These are phyloP conservation scores for Zaprionus camerounensis DNA, from an alignment of 1,140 invertebrate genomes.

Conservation along the genomic window DNA sequence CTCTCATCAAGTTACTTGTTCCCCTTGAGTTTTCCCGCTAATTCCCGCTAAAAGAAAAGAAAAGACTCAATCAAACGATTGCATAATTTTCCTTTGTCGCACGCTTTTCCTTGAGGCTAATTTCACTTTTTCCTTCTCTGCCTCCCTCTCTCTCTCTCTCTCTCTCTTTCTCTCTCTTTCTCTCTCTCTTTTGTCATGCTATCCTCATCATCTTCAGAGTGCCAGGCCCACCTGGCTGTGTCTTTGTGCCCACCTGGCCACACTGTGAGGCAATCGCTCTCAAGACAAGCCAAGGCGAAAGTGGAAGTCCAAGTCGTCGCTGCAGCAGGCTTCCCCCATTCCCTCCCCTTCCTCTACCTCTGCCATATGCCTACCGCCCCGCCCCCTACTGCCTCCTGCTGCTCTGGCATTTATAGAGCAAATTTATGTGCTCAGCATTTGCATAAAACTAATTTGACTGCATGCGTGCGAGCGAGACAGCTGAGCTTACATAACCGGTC, in stretches of 20 bases:
- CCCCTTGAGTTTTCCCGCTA: background rate
- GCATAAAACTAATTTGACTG: conserved; percentile 76
- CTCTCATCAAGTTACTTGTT: background rate
- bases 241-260: conserved; percentile 36
- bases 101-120: background rate
- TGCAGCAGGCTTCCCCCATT: conserved; percentile 28
- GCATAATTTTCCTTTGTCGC: conserved; percentile 28
- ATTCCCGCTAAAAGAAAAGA: background rate
- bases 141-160: background rate
- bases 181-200: background rate
- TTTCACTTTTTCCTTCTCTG: background rate
- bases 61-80: conserved; percentile 1
- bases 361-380: background rate
- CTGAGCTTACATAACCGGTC: conserved; percentile 65
- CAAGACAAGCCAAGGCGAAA: conserved; percentile 55
- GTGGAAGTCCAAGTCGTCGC: conserved; percentile 53
- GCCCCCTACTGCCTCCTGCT: background rate
- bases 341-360: background rate
- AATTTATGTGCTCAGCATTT: conserved; percentile 78
- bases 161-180: background rate
- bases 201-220: conserved; percentile 24
- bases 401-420: conserved; percentile 58
- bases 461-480: conserved; percentile 47
- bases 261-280: conserved; percentile 50
- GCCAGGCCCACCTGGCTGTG: conserved; percentile 8